Evolutionary conservation across 2,888 invertebrate species (phyloP).

Genomic region (Caenorhabditis becei): DNA sequence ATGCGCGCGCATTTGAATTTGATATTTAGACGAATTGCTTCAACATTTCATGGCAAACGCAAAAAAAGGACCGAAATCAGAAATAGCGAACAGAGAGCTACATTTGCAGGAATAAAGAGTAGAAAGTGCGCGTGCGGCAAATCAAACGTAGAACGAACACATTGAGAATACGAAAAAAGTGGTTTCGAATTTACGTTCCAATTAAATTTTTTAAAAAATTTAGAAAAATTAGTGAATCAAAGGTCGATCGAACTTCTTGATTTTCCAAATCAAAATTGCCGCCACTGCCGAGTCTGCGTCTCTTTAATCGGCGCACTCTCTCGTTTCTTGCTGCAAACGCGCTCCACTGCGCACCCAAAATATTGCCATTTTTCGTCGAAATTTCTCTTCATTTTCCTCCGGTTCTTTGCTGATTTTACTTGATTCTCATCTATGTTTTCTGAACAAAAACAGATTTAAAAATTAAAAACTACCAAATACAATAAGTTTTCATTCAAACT

Average conservation of each 20-base stretch:
- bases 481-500: neutral
- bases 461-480: neutral
- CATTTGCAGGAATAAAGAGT: too few species aligned
- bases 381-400: conserved; percentile 15
- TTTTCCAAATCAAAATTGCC: conserved; percentile 12
- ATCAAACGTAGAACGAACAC: neutral
- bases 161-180: neutral
- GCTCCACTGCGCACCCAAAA: conserved; percentile 21
- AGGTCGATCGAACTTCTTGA: neutral
- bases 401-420: conserved; percentile 4
- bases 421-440: neutral
- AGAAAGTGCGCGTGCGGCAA: neutral
- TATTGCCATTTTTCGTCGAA: conserved; percentile 16
- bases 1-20: neutral
- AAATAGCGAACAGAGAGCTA: neutral
- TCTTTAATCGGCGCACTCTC: conserved; percentile 6
- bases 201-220: too few species aligned
- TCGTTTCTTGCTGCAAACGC: conserved; percentile 20
- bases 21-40: neutral
- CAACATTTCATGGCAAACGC: too few species aligned
- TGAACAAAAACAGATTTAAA: neutral
- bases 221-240: too few species aligned
- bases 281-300: conserved; percentile 31
- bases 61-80: neutral
- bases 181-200: too few species aligned